Base-by-base conservation (phyloP, 2,113 vertebrate genomes). In the Callorhinus ursinus region DNA sequence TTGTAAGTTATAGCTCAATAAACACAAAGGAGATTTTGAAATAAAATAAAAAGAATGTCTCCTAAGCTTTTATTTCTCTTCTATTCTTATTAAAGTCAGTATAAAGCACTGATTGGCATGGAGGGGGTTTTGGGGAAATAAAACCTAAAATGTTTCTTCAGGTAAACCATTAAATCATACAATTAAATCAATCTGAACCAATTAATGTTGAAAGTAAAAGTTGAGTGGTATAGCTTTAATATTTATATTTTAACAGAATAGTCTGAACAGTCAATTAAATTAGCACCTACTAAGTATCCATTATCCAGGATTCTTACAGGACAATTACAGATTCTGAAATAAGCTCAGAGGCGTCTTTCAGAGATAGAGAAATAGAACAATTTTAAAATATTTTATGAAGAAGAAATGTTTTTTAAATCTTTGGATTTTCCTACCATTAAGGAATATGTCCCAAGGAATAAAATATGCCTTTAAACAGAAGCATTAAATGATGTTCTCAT, bases 71-170 rank as follows among this genome's bases (percentile, higher is more conserved):
- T 18, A 77, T 82, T 92, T 53, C 9, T 88, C 26, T 49, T 63
- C 80, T 80, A 26, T 22, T 93, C 46, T 86, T 55, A 4, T 33
- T 91, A 46, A 53, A 76, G 16, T 89, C 19, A 90, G 9, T n/a
- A 16, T 46, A 86, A 87, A 59, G 33, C 21, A 89, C 16, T 61
- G 53, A 80, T 11, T 67, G 77, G 13, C 49, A 84, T 39, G 6
- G 12, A 84, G 39, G 15, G 5, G 4, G 10, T 31, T 1, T 57
- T 57, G 39, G 36, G 6, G 18, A 2, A 63, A 63, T 51, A 81
- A 83, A 81, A 5, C 71, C 55, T 33, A 36, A 95, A 86, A 28
- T 80, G 85, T 28, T 95, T 84, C 42, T 81, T 95, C 22, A 94
- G 31, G 16, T 71, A 31, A 92, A n/a, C 19, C 18, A 71, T 24